A percentile compares a stretch with the other conserved stretches of the same genome.
These are phyloP conservation scores for Sebastes iracundus DNA, from an alignment of 2,797 vertebrate genomes.

Conservation along the genomic window DNA sequence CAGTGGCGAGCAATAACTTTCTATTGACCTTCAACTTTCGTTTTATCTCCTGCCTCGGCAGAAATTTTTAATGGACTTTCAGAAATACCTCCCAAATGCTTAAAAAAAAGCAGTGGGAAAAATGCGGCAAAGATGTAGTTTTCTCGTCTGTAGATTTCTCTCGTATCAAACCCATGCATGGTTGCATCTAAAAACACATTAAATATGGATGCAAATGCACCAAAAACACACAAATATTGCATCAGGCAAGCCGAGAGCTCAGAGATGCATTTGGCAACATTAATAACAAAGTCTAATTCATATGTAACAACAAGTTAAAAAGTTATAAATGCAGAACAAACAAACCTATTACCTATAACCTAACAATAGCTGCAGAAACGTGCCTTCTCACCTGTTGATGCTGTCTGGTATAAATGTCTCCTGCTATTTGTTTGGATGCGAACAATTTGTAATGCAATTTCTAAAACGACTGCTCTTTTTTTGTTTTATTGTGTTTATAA, in stretches of 20 bases:
- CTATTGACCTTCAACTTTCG: conserved; percentile 37
- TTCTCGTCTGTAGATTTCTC: neutral
- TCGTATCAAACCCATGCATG: neutral
- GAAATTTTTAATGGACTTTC: neutral
- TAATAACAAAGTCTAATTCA: neutral
- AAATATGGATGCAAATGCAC: neutral
- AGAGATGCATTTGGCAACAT: neutral
- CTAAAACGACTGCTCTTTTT: neutral
- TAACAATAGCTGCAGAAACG: too few relatives aligned
- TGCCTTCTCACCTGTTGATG: too few relatives aligned
- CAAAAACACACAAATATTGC: neutral
- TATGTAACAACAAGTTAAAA: neutral
- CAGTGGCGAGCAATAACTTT: conserved; percentile 31
- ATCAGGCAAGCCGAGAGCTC: neutral
- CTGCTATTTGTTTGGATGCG: neutral
- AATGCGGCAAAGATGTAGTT: neutral
- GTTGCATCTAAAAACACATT: neutral
- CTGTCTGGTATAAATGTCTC: neutral
- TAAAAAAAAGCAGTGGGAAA: neutral
- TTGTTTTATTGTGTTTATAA: neutral
- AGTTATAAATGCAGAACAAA: neutral
- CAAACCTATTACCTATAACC: too few relatives aligned
- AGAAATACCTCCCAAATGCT: neutral
- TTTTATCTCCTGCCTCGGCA: neutral
- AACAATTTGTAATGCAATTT: neutral